These are phyloP conservation scores for Melanerpes aurifrons DNA, from an alignment of 2,113 vertebrate species.

Conservation along the genomic window DNA sequence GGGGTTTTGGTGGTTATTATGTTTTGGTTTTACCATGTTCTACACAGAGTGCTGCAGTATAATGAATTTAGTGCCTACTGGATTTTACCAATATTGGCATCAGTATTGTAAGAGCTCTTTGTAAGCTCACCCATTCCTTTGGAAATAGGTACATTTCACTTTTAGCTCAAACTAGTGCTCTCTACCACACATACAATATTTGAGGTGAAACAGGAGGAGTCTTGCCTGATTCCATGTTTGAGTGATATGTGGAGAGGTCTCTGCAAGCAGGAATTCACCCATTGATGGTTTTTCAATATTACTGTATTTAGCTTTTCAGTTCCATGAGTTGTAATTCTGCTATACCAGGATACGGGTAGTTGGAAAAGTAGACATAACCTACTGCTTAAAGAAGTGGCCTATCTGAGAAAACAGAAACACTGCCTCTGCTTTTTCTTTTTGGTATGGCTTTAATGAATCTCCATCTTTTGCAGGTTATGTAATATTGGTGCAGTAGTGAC, in stretches of 20 bases:
- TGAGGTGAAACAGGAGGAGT: neutral
- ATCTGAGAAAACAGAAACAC: neutral
- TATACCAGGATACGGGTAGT: slow-evolving; percentile 56
- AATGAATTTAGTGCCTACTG: slow-evolving; percentile 54
- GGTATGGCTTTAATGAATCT: slow-evolving; percentile 60
- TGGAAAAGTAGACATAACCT: slow-evolving; percentile 26
- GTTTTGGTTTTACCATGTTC: neutral
- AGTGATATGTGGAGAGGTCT: neutral
- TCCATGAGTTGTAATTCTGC: slow-evolving; percentile 37
- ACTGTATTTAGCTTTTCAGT: slow-evolving; percentile 28
- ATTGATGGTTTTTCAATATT: neutral
- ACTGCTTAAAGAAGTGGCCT: slow-evolving; percentile 61
- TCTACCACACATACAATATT: neutral
- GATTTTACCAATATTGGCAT: slow-evolving; percentile 36
- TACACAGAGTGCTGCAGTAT: slow-evolving; percentile 13
- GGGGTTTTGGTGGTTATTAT: neutral
- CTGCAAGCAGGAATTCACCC: neutral
- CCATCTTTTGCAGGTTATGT: slow-evolving; percentile 49
- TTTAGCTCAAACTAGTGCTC: neutral
- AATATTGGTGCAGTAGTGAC: slow-evolving; percentile 48
- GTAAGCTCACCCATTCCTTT: neutral
- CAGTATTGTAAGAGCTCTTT: slow-evolving; percentile 37
- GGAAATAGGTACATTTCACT: neutral
- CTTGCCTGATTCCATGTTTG: neutral
- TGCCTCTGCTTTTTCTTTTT: slow-evolving; percentile 56